Percentiles rank a stretch among this genome's conserved stretches.
Conservation (phyloP, 2,888 invertebrate species). For the Neoascia interrupta region DNA sequence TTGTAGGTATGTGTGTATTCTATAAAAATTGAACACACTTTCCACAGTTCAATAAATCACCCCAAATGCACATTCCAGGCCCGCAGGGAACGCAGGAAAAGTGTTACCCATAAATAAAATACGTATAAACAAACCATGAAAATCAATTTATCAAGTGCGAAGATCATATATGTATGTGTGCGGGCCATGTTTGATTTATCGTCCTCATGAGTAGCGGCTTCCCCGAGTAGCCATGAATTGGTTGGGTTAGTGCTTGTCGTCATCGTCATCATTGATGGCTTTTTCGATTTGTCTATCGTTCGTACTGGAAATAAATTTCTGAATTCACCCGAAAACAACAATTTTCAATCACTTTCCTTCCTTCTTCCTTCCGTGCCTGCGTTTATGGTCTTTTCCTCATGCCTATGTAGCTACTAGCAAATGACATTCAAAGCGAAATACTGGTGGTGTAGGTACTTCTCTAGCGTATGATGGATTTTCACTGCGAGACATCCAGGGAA, state of each 20-base stretch:
- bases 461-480: slow-evolving; percentile 42
- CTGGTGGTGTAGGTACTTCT: slow-evolving; percentile 17
- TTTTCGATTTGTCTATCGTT: slow-evolving; percentile 26
- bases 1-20: too few relatives aligned
- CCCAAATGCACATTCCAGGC: slow-evolving; percentile 44
- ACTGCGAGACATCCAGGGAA: slow-evolving; percentile 12
- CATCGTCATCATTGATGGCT: slow-evolving; percentile 44
- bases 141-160: slow-evolving; percentile 65
- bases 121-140: slow-evolving; percentile 52
- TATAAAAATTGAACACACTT: too few relatives aligned
- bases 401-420: too few relatives aligned
- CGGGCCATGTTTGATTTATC: slow-evolving; percentile 44
- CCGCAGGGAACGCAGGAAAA: slow-evolving; percentile 30
- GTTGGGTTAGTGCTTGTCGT: slow-evolving; percentile 11
- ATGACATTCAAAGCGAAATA: slow-evolving; percentile 31
- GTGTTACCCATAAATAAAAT: slow-evolving; percentile 58
- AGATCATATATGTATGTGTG: slow-evolving; percentile 32
- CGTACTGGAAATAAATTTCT: slow-evolving; percentile 8
- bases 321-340: slow-evolving; percentile 29
- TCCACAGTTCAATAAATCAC: slow-evolving; percentile 51
- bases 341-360: slow-evolving; percentile 40
- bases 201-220: slow-evolving; percentile 3
- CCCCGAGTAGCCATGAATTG: background rate
- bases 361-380: background rate
- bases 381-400: background rate